Base-by-base conservation (phyloP, 1,140 invertebrate species). In the Lasaia peninsularis region DNA sequence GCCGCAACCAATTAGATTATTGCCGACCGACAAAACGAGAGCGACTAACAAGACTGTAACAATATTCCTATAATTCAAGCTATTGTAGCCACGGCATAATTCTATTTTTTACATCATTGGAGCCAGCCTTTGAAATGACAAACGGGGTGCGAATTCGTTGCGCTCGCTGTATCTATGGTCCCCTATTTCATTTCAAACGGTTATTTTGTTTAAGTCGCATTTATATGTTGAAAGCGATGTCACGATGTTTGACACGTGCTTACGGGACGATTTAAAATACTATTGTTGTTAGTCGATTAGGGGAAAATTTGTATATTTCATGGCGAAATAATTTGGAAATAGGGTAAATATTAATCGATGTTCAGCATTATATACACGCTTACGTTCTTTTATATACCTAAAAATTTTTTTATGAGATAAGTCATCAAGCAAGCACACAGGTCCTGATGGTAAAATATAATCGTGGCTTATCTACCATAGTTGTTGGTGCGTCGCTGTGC, bases 241-340 rank as follows among this genome's bases (percentile, higher is more conserved):
- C 74, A 75, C 68, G 67, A 73, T 66, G 64, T 75, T 76, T 80
- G 83, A 84, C 83, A 84, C 80, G 80, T 86, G 80, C 83, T 82
- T 80, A 84, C 75, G 63, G 76, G 81, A 71, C 75, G 72, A 79
- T 78, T 84, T 78, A 78, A 73, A 80, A 71, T 73, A 64, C 73
- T 57, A 78, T 84, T 84, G 80, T 86, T 63, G 67, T 56, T 44
- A 69, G 76, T 67, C 73, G 67, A 71, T 80, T 75, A 73, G 76
- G 78, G 81, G 73, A 72, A 65, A 54, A 54, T 56, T 20, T 20
- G 18, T 61, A 56, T 61, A 28, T 53, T 24, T 40, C 49, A 56
- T 12, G 49, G 54, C 31, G 16, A 44, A 44, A 37, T 16, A 37
- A 10, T 44, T 44, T 44, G 1, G 10, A 24, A 2, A 24, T 24